These are phyloP conservation scores for Amblyteles armatorius DNA, from an alignment of 2,888 invertebrate species.

Conservation along the genomic window DNA sequence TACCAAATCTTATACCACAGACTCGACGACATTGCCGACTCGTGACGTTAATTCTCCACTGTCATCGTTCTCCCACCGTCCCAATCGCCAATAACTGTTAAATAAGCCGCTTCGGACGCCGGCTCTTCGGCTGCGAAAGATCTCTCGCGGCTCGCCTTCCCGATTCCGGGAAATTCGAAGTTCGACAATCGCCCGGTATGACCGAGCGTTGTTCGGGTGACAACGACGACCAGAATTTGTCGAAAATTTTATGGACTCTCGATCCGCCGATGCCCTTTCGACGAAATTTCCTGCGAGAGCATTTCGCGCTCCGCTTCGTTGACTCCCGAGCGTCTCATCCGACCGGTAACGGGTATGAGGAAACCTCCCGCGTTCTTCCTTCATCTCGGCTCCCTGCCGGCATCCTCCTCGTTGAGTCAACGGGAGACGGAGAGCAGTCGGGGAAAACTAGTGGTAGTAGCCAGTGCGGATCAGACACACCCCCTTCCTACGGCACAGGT, in stretches of 20 bases:
- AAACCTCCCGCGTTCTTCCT: conserved; percentile 10
- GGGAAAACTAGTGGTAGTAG: conserved; percentile 39
- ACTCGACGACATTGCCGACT: conserved; percentile 39
- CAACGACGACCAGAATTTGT: neutral
- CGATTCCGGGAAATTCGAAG: conserved; percentile 30
- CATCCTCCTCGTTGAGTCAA: conserved; percentile 25
- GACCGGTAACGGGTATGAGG: neutral
- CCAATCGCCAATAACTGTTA: conserved; percentile 44
- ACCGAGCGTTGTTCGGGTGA: neutral
- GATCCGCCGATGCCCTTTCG: conserved; percentile 52
- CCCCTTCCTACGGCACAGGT: conserved; percentile 24
- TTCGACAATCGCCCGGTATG: neutral
- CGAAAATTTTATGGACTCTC: conserved; percentile 63
- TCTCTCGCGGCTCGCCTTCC: conserved; percentile 10
- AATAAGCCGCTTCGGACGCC: conserved; percentile 43
- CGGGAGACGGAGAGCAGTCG: conserved; percentile 5
- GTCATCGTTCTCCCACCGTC: conserved; percentile 15
- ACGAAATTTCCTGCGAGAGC: conserved; percentile 71
- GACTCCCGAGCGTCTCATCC: conserved; percentile 46
- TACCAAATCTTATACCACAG: neutral
- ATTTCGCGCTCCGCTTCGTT: conserved; percentile 72
- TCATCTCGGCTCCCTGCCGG: conserved; percentile 2
- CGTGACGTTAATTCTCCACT: conserved; percentile 54
- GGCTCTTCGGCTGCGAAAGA: conserved; percentile 10
- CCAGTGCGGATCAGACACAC: conserved; percentile 51